These are phyloP conservation scores for Narcine bancroftii DNA, from an alignment of 2,113 vertebrate species.

Conservation along the genomic window DNA sequence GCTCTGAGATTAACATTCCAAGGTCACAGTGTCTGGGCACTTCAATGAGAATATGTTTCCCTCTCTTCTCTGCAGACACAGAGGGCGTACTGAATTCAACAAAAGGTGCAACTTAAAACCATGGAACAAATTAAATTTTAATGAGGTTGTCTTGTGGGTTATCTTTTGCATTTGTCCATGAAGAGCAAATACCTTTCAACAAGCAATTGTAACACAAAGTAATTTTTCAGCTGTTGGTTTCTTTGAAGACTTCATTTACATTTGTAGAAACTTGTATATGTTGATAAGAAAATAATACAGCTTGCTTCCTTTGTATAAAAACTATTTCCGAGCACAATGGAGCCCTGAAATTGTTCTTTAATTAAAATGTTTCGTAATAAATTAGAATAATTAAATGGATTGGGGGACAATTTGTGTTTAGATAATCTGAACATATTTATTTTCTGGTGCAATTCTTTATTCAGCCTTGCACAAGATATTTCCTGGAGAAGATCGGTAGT, in stretches of 20 bases:
- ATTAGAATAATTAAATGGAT: conserved; percentile 14
- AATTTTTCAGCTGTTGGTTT: conserved; percentile 42
- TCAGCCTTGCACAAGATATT: neutral
- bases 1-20: conserved; percentile 59
- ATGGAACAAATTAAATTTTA: conserved; percentile 54
- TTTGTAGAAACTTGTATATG: neutral
- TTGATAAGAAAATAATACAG: conserved; percentile 27
- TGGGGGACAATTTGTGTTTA: neutral
- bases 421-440: neutral
- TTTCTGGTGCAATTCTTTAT: neutral
- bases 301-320: neutral
- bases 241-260: conserved; percentile 27
- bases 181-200: conserved; percentile 29
- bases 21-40: conserved; percentile 60
- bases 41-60: conserved; percentile 58
- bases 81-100: conserved; percentile 47
- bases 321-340: neutral
- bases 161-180: conserved; percentile 8
- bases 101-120: conserved; percentile 45
- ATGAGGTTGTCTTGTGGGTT: conserved; percentile 48
- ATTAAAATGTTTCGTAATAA: neutral
- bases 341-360: conserved; percentile 6
- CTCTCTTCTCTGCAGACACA: conserved; percentile 36
- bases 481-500: neutral
- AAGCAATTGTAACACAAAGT: conserved; percentile 36